phyloP scores from a whole-genome alignment of 2,113 vertebrate species.

The Symphodus melops region DNA sequence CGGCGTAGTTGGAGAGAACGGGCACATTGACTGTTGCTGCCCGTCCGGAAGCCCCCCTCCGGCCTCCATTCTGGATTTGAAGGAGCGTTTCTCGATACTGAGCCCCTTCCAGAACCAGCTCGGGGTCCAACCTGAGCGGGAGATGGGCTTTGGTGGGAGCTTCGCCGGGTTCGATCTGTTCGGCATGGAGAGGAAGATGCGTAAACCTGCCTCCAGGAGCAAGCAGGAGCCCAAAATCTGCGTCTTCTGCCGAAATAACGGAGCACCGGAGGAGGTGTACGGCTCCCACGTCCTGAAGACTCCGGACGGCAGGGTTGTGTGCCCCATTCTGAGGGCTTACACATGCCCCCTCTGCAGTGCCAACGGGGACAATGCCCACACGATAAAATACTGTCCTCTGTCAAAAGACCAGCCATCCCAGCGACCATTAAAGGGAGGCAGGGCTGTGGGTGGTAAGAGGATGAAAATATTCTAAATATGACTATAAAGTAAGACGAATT shows the following conservation, averaged over 20 bases:
- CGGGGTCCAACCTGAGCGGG: constrained; percentile 76
- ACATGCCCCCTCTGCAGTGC: constrained; percentile 88
- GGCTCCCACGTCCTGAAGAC: constrained; percentile 88
- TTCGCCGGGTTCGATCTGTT: constrained; percentile 83
- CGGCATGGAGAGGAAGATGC: constrained; percentile 83
- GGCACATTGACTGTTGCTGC: constrained; percentile 83
- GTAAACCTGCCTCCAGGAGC: constrained; percentile 77
- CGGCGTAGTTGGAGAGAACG: constrained; percentile 68
- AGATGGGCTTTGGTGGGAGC: constrained; percentile 78
- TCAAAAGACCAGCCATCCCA: constrained; percentile 86
- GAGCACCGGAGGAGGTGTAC: constrained; percentile 87
- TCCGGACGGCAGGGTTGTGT: constrained; percentile 86
- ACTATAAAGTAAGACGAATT: constrained; percentile 79
- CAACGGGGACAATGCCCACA: constrained; percentile 88
- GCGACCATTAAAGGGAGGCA: constrained; percentile 85
- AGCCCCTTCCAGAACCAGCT: constrained; percentile 83
- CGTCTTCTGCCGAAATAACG: constrained; percentile 89
- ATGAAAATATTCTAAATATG: constrained; percentile 84
- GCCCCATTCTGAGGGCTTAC: constrained; percentile 86
- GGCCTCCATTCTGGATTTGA: constrained; percentile 82
- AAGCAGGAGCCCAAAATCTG: constrained; percentile 88
- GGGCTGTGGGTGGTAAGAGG: constrained; percentile 87
- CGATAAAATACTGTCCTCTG: constrained; percentile 89
- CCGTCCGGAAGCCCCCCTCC: constrained; percentile 80
- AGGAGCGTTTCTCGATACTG: constrained; percentile 84